phyloP scores from a whole-genome alignment of 1,140 invertebrate species.

The Chymomyza costata region DNA sequence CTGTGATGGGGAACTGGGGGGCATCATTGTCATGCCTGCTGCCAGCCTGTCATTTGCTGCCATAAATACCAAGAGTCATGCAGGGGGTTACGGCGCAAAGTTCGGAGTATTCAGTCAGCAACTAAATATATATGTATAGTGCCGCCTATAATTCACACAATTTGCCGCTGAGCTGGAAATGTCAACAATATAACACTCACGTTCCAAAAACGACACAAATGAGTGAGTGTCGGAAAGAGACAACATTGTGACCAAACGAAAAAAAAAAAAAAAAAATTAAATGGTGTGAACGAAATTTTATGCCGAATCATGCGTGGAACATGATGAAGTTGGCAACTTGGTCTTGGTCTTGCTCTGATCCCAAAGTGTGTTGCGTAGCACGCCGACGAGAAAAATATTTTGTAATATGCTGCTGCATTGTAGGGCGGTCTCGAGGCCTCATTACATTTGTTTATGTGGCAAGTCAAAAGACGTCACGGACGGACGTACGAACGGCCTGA shows the following conservation, averaged over 20 bases:
- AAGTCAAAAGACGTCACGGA: slow-evolving; percentile 2
- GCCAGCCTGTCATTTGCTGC: slow-evolving; percentile 24
- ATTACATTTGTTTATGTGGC: slow-evolving; percentile 58
- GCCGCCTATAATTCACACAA: slow-evolving; percentile 56
- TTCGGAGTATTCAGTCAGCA: no score
- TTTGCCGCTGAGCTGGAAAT: slow-evolving; percentile 54
- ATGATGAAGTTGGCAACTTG: slow-evolving; percentile 60
- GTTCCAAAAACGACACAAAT: no score
- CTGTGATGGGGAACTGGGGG: no score
- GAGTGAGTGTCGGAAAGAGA: no score
- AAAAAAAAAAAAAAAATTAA: no score
- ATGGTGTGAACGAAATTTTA: slow-evolving; percentile 72
- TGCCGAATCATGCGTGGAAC: slow-evolving; percentile 70
- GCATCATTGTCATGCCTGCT: no score
- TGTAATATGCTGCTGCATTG: no score
- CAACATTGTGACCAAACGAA: no score
- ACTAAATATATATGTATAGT: slow-evolving; percentile 14
- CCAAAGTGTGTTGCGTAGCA: slow-evolving; percentile 22
- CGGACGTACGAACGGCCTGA: not conserved
- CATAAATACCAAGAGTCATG: slow-evolving; percentile 34
- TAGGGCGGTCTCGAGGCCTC: no score
- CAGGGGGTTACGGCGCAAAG: not conserved
- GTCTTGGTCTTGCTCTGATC: not conserved
- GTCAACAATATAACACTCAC: slow-evolving; percentile 55
- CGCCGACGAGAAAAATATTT: slow-evolving; percentile 55